Evolutionary conservation across 2,113 vertebrate genomes (phyloP), one percentile per base, ranked within the genome.

Genomic region (Esox niger): DNA sequence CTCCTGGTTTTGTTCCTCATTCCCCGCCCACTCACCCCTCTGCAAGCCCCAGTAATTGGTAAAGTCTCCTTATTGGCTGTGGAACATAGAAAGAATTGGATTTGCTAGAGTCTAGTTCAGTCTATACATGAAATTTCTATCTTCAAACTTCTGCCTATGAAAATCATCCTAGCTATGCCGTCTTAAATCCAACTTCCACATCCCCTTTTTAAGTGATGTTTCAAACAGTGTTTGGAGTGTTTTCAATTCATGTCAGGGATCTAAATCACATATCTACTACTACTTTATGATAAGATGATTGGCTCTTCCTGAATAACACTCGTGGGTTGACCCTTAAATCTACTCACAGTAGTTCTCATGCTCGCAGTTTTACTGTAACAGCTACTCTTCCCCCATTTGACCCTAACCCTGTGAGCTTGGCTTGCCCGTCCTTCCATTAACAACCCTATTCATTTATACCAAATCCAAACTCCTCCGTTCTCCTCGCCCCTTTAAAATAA

Each of bases 341-440:
- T 62, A 33, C n/a, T 56, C 47, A 23, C 21, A 8, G 56, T 9
- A 59, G 23, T 56, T 71, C 62, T 79, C 70, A 21, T 49, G 21
- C 17, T n/a, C 6, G n/a, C 4, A 6, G 29, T 61, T 54, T 32
- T 49, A 58, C 66, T 68, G 66, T 62, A 8, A 49, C 59, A 49
- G 66, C 54, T 86, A 68, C 66, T 82, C 78, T 85, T 81, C 71
- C 75, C 64, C 55, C 73, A 77, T 82, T 73, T 17, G 30, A 87
- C 75, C 66, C 64, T 59, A 46, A n/a, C n/a, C n/a, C 74, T 58
- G 73, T 54, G 38, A 74, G 84, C 78, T 77, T 27, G 73, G 74
- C 78, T 77, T 77, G 6, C 77, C 80, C 75, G 82, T 79, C 60
- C 70, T 69, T 80, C 67, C 59, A 71, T 78, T 75, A 79, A 83